Percentiles rank a stretch among this genome's conserved stretches.
These are phyloP conservation scores for Netelia melanura DNA, from an alignment of 2,888 invertebrate species.

Conservation along the genomic window DNA sequence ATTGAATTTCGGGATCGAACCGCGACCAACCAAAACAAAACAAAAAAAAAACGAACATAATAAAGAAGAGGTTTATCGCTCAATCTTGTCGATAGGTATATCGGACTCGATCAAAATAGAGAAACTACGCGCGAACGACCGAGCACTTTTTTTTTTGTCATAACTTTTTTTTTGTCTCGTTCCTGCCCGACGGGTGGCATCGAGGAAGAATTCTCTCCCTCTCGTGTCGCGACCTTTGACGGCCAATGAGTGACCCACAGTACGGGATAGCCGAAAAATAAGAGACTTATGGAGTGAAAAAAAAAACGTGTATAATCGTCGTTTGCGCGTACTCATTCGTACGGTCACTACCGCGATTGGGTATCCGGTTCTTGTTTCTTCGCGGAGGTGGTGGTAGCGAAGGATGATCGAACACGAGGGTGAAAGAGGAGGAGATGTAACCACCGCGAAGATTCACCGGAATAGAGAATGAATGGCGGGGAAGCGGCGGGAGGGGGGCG, in stretches of 20 bases:
- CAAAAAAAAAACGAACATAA: too few relatives aligned
- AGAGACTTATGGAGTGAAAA: background rate
- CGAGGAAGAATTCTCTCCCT: slow-evolving; percentile 23
- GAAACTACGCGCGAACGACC: background rate
- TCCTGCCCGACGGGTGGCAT: slow-evolving; percentile 37
- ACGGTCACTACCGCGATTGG: slow-evolving; percentile 9
- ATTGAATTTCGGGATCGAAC: background rate
- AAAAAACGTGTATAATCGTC: slow-evolving; percentile 1
- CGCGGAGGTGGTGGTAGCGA: slow-evolving; percentile 18
- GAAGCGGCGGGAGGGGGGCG: background rate
- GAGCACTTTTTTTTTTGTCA: background rate
- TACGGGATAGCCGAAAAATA: slow-evolving; percentile 15
- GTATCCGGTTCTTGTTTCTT: background rate
- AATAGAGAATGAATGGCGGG: background rate
- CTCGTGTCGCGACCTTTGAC: slow-evolving; percentile 19
- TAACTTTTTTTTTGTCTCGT: background rate
- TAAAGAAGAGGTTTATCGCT: background rate
- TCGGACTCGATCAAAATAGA: background rate
- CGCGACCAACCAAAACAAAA: too few relatives aligned
- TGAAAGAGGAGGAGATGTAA: slow-evolving; percentile 30
- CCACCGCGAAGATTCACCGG: slow-evolving; percentile 44
- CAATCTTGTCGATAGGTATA: background rate
- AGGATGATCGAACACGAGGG: slow-evolving; percentile 52
- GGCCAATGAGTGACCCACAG: slow-evolving; percentile 25
- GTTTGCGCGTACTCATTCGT: background rate